These are phyloP conservation scores for Mythimna pallens DNA, from an alignment of 2,888 invertebrate genomes.

Conservation along the genomic window DNA sequence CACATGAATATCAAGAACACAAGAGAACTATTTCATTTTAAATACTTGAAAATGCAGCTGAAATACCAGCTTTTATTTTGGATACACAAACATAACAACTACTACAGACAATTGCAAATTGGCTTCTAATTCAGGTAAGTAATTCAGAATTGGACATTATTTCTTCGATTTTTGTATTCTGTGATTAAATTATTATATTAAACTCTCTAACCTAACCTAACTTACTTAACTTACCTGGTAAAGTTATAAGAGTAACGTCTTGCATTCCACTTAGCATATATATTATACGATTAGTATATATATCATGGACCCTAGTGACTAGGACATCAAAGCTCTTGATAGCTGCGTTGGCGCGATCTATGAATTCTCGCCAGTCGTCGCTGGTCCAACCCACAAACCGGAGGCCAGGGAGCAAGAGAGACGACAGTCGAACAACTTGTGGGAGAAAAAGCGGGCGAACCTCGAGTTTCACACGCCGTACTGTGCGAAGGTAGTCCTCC, in stretches of 20 bases:
- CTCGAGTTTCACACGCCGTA: constrained; percentile 95
- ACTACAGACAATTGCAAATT: not conserved
- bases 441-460: constrained; percentile 97
- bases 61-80: not conserved
- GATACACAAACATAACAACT: not conserved
- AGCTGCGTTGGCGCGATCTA: constrained; percentile 93
- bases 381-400: constrained; percentile 96
- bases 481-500: constrained; percentile 93
- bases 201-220: not conserved
- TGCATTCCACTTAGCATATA: constrained; percentile 97
- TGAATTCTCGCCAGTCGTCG: constrained; percentile 94
- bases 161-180: no score
- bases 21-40: not conserved
- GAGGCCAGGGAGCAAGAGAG: constrained; percentile 95
- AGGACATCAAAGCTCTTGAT: constrained; percentile 95
- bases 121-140: not conserved
- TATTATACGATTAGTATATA: constrained; percentile 97
- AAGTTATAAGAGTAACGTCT: constrained; percentile 94
- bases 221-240: constrained; percentile 90
- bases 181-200: not conserved
- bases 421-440: constrained; percentile 95
- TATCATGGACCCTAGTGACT: constrained; percentile 95
- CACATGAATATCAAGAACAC: not conserved
- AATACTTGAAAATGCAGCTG: not conserved
- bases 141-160: not conserved